These are phyloP conservation scores for Apis laboriosa DNA, from an alignment of 1,140 invertebrate genomes.

Conservation along the genomic window DNA sequence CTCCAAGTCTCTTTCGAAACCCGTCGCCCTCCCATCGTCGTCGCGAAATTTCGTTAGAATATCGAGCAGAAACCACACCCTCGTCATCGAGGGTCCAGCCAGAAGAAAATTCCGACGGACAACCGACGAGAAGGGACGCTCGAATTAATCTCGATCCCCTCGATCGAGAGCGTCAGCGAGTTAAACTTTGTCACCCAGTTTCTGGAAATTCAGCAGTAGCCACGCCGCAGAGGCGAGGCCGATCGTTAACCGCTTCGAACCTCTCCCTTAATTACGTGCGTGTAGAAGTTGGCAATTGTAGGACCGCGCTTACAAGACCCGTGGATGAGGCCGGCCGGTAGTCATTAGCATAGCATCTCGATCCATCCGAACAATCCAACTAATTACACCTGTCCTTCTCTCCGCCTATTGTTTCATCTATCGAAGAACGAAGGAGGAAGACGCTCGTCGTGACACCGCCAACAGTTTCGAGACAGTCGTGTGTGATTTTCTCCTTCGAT, in stretches of 20 bases:
- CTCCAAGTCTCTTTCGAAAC: not conserved
- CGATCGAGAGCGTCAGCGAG: constrained; percentile 18
- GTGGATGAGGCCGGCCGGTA: not conserved
- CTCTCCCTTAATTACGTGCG: constrained; percentile 53
- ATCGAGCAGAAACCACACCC: not conserved
- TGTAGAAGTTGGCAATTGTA: constrained; percentile 28
- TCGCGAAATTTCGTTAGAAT: not conserved
- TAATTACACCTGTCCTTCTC: not conserved
- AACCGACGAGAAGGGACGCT: not conserved
- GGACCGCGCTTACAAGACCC: not conserved
- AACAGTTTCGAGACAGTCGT: no score
- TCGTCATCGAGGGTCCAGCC: not conserved
- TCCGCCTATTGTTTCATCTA: not conserved
- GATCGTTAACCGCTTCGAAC: constrained; percentile 42
- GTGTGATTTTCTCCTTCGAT: no score
- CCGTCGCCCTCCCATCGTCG: not conserved
- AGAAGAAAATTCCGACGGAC: constrained; percentile 29
- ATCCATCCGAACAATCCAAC: not conserved
- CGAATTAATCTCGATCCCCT: constrained; percentile 37
- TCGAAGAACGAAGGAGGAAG: not conserved
- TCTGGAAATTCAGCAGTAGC: constrained; percentile 22
- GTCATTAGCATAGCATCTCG: constrained; percentile 22
- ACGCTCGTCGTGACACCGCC: not conserved
- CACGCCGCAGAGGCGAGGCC: constrained; percentile 13
- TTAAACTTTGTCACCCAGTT: constrained; percentile 46